Base-by-base conservation (phyloP, 2,888 invertebrate genomes). In the Ophion obscuratus region DNA sequence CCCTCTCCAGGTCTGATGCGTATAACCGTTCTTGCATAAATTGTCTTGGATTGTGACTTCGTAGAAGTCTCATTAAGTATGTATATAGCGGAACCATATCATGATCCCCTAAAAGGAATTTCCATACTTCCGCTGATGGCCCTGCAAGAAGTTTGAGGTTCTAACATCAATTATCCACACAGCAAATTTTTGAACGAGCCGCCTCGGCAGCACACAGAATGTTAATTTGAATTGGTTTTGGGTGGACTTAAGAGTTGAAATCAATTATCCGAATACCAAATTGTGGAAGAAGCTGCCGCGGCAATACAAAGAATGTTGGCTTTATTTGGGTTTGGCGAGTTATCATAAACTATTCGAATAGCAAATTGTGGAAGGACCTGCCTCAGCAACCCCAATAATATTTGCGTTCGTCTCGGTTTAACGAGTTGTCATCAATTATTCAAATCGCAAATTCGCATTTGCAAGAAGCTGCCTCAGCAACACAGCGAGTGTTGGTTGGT, bases 11-110 rank as follows among this genome's bases (percentile, higher is more conserved):
- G 64, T 24, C 53, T 36, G 20, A 31, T 20, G 4, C 61, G 20
- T 53, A 68, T 68, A 59, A 31, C 20, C 40, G 53, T 66, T 53
- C 67, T 53, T 59, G 71, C 44, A 53, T 66, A 61, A 68, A 61
- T 82, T 62, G 44, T 68, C 67, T 73, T 59, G 74, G 66, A 74
- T 36, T 79, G 27, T 67, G 53, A 68, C 47, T 70, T 59, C 24
- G 14, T 27, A 7, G n/a, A 44, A 31, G 20, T 24, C 11, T 5
- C 20, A 2, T 10, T 36, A 11, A 31, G 7, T 20, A 36, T 61
- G 59, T 36, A 20, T 24, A 66, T 31, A 3, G 17, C 17, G 27
- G 20, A 31, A 31, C 17, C 14, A 9, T 70, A 27, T 70, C 9
- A 53, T 17, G 53, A 27, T n/a, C 24, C 17, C 5, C 14, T 3